Evolutionary conservation across 2,888 invertebrate species (phyloP), one percentile per base, ranked within the genome.

Genomic region (Piscicola geometra): DNA sequence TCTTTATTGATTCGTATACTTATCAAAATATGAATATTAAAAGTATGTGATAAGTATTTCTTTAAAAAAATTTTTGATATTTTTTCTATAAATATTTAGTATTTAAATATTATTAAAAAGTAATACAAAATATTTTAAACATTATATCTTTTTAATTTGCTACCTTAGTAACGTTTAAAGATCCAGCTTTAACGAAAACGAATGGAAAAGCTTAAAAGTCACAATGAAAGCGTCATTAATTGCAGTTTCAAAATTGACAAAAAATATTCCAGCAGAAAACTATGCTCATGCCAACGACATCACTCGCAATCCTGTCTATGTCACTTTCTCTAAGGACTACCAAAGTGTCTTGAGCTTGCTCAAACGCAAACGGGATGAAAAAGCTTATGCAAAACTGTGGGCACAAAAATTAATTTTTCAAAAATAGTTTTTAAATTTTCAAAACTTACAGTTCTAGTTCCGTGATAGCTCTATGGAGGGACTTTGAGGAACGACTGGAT

Each of bases 401-500:
- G 47, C 12, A n/a, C n/a, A 30, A 21, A 28, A 15, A 2, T 52
- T 5, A 47, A n/a, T 41, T 32, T 18, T 68, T 28, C 21, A 18
- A 28, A 1, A 70, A 41, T n/a, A 21, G 18, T 36, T 70, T 25
- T 70, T 41, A 21, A 70, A 36, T 9, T 35, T 28, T 36, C 25
- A 30, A 30, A 28, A 28, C 21, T 50, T 41, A 12, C 33, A 70
- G 71, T 41, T 32, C n/a, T 30, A 71, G 52, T 52, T 47, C 50
- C 30, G 9, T 71, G 5, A 50, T 71, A 2, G 33, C 50, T 47
- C 33, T 71, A 25, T 71, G 71, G 71, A 52, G 18, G 28, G 71
- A 71, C 18, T 71, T 71, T 50, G 71, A 71, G 52, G 41, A 52
- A 47, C 71, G 71, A 3, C 71, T 71, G n/a, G 28, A 41, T 30